Conservation (phyloP, 30 jellyfish, hydroid and myxozoan genomes). For the Mastigias papua region DNA sequence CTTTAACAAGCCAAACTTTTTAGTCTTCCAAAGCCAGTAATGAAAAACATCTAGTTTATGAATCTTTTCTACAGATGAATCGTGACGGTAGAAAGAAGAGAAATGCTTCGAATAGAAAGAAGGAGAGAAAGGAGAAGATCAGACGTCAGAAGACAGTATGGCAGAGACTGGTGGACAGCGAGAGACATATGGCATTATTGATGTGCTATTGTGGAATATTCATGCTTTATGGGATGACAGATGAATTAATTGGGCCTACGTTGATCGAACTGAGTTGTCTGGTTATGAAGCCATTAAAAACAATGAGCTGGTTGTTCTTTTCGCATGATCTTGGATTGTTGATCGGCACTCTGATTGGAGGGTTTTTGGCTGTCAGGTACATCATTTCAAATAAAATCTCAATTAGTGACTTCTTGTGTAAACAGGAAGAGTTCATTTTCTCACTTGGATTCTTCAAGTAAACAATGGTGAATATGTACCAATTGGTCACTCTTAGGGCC, state of each 20-base stretch:
- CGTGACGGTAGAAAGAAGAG: constrained; percentile 41
- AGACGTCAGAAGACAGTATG: constrained; percentile 88
- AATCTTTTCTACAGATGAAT: constrained; percentile 26
- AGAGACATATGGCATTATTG: constrained; percentile 84
- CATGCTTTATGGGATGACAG: constrained; percentile 96
- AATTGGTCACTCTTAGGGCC: no score
- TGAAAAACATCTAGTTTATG: no score
- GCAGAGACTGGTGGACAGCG: constrained; percentile 89
- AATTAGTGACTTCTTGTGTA: no score
- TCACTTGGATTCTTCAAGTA: no score
- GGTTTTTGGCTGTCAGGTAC: constrained; percentile 87
- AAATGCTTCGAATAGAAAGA: constrained; percentile 69
- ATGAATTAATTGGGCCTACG: constrained; percentile 96
- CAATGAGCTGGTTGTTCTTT: constrained; percentile 98
- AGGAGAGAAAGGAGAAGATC: constrained; percentile 75
- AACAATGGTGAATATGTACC: no score
- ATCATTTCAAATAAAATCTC: background rate
- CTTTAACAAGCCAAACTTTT: no score
- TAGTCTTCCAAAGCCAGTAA: no score
- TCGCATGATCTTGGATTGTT: constrained; percentile 94
- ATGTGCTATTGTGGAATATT: constrained; percentile 91
- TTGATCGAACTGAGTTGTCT: constrained; percentile 94
- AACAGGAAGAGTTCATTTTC: no score
- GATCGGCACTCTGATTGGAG: constrained; percentile 93
- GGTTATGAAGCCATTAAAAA: constrained; percentile 80